phyloP scores from a whole-genome alignment of 2,888 invertebrate species.

The Polylopha cassiicola region DNA sequence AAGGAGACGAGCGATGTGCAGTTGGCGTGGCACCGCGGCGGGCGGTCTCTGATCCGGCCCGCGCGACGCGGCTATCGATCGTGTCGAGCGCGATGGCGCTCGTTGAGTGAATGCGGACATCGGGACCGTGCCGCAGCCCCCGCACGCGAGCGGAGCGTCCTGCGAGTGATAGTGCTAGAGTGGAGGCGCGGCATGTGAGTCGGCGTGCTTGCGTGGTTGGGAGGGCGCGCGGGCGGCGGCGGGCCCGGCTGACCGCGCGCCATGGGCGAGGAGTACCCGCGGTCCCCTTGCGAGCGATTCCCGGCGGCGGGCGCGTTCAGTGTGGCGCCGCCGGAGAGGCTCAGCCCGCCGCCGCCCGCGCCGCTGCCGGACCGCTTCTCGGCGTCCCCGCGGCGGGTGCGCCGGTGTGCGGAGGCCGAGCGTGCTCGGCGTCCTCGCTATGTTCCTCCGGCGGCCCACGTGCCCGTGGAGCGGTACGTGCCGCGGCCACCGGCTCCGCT shows the following conservation, averaged over 20 bases:
- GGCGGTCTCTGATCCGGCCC: conserved; percentile 63
- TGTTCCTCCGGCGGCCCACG: conserved; percentile 82
- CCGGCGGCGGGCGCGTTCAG: conserved; percentile 77
- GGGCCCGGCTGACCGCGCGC: conserved; percentile 70
- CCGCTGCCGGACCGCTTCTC: conserved; percentile 76
- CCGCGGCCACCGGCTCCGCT: conserved; percentile 76
- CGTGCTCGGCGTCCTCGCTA: conserved; percentile 80
- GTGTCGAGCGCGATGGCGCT: conserved; percentile 66
- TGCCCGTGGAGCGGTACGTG: conserved; percentile 84
- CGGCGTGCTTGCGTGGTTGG: conserved; percentile 52
- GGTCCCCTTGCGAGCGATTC: conserved; percentile 75
- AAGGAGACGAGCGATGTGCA: conserved; percentile 50
- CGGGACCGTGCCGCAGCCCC: conserved; percentile 61
- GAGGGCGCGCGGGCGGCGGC: conserved; percentile 72
- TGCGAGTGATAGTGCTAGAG: conserved; percentile 61
- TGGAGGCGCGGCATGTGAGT: conserved; percentile 70
- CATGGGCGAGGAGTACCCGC: conserved; percentile 75
- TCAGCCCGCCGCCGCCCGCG: conserved; percentile 80
- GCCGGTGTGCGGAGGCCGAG: conserved; percentile 81
- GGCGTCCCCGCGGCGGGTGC: conserved; percentile 78
- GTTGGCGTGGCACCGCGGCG: conserved; percentile 52
- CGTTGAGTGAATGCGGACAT: conserved; percentile 74
- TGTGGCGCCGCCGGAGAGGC: conserved; percentile 81
- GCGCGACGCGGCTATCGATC: conserved; percentile 70
- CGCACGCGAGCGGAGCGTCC: conserved; percentile 52